A percentile compares a stretch with the other conserved stretches of the same genome.
These are phyloP conservation scores for Platynereis dumerilii DNA, from an alignment of 2,888 invertebrate genomes.

Conservation along the genomic window DNA sequence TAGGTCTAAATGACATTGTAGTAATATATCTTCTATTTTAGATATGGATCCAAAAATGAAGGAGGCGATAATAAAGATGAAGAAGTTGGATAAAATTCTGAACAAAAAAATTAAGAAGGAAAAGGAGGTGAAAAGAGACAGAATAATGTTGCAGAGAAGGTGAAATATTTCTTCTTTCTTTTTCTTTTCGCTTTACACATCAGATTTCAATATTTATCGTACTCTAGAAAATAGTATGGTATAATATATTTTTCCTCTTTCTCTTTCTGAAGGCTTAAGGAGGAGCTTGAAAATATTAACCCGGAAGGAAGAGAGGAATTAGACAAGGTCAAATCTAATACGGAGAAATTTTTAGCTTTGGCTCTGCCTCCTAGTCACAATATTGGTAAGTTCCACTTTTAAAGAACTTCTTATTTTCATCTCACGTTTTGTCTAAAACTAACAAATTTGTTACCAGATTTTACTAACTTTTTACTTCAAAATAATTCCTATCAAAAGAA, in stretches of 20 bases:
- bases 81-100: conserved; percentile 57
- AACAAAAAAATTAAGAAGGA: conserved; percentile 52
- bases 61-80: conserved; percentile 58
- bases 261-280: conserved; percentile 46
- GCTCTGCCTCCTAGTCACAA: conserved; percentile 56
- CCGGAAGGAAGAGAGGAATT: conserved; percentile 40
- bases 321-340: conserved; percentile 53
- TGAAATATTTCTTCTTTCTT: conserved; percentile 27
- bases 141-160: conserved; percentile 55
- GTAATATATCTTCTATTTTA: too few relatives aligned
- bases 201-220: too few relatives aligned
- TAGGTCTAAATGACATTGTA: too few relatives aligned
- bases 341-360: conserved; percentile 55
- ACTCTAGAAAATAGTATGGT: background rate
- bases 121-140: conserved; percentile 56
- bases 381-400: conserved; percentile 45
- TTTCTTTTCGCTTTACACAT: too few relatives aligned
- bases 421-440: too few relatives aligned
- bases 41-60: conserved; percentile 53
- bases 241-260: background rate
- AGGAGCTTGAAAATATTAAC: conserved; percentile 44
- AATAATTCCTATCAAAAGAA: too few relatives aligned
- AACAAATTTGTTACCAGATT: too few relatives aligned
- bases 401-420: too few relatives aligned
- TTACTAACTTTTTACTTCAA: too few relatives aligned